A percentile compares a stretch with the other conserved stretches of the same genome.
Conservation (phyloP, 1,140 invertebrate genomes). For the Thereuonema tuberculata region DNA sequence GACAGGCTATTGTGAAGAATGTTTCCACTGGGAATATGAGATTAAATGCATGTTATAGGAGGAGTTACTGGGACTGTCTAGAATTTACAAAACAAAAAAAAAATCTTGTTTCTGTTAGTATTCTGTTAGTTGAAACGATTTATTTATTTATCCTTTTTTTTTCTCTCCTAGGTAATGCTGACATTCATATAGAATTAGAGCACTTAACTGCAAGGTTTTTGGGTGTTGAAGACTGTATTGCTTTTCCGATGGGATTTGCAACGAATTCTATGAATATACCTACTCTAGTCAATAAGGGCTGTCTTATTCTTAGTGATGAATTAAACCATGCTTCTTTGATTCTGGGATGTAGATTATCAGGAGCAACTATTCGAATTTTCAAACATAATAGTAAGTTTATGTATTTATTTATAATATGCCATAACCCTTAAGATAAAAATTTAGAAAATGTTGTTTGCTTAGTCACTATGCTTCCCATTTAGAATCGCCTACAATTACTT, state of each 20-base stretch:
- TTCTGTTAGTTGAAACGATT: too few relatives aligned
- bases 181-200: slow-evolving; percentile 38
- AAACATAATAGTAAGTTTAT: slow-evolving; percentile 37
- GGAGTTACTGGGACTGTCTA: too few relatives aligned
- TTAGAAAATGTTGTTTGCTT: too few relatives aligned
- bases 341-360: slow-evolving; percentile 33
- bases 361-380: slow-evolving; percentile 33
- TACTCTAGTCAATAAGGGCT: slow-evolving; percentile 30
- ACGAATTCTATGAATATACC: slow-evolving; percentile 37
- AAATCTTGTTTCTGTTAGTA: too few relatives aligned
- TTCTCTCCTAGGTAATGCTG: slow-evolving; percentile 29
- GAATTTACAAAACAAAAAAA: too few relatives aligned
- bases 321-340: slow-evolving; percentile 37
- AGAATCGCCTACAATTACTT: too few relatives aligned
- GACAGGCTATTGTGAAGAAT: too few relatives aligned
- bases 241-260: slow-evolving; percentile 38
- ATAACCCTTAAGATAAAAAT: too few relatives aligned
- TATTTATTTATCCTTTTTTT: slow-evolving; percentile 15
- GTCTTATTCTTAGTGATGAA: slow-evolving; percentile 38
- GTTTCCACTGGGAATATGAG: too few relatives aligned
- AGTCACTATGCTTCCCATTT: too few relatives aligned
- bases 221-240: slow-evolving; percentile 40
- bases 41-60: too few relatives aligned
- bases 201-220: slow-evolving; percentile 38
- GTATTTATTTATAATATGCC: too few relatives aligned